Conservation (phyloP, 2,797 vertebrate species). For the Hozukius guyotensis region DNA sequence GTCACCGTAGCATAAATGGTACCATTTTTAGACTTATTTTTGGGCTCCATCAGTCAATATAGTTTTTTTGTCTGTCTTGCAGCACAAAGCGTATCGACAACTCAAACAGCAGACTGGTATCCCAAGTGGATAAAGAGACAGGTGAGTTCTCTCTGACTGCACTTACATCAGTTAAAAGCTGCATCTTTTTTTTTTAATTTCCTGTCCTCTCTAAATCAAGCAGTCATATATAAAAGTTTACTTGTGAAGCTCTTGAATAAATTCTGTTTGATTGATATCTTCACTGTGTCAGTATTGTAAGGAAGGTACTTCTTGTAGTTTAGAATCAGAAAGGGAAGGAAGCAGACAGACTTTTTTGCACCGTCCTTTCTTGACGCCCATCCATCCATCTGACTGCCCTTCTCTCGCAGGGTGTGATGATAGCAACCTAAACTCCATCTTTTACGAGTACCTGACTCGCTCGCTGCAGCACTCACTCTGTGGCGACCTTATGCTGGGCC, state of each 20-base stretch:
- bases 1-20: background rate
- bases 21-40: background rate
- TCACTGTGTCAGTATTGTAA: background rate
- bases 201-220: background rate
- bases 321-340: background rate
- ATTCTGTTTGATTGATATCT: background rate
- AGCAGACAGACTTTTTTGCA: background rate
- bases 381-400: background rate
- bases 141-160: conserved; percentile 76
- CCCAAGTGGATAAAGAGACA: conserved; percentile 94
- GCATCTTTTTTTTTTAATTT: rapidly evolving
- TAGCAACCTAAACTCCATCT: conserved; percentile 97
- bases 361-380: background rate
- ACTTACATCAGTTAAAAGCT: background rate
- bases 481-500: conserved; percentile 92
- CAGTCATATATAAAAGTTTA: background rate
- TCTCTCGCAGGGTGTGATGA: conserved; percentile 88
- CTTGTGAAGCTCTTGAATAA: background rate
- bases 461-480: conserved; percentile 94
- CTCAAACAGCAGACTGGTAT: conserved; percentile 94
- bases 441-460: conserved; percentile 96
- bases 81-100: conserved; percentile 95
- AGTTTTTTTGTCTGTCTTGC: conserved; percentile 35
- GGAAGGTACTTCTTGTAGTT: background rate
- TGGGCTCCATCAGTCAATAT: background rate